phyloP scores from a whole-genome alignment of 2,888 invertebrate genomes.

The Drosophila ezoana region DNA sequence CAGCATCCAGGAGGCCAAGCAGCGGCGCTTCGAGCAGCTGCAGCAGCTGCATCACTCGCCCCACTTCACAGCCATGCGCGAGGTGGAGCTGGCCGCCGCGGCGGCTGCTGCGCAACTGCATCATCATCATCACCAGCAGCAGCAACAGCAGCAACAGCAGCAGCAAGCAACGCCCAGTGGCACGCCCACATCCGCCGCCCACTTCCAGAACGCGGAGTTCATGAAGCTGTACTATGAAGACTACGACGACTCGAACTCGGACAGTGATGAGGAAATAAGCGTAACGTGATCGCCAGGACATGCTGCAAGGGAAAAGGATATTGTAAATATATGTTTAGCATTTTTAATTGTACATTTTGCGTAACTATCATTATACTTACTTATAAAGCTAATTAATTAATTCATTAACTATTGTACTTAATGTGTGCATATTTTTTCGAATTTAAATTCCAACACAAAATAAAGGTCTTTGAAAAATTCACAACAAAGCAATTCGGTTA shows the following conservation, averaged over 20 bases:
- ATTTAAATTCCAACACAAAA: conserved; percentile 80
- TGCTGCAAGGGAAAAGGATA: conserved; percentile 10
- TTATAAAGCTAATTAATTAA: conserved; percentile 48
- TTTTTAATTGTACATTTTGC: conserved; percentile 68
- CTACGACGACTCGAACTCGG: conserved; percentile 87
- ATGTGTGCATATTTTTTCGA: conserved; percentile 74
- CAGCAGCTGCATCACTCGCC: conserved; percentile 73
- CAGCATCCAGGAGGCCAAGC: conserved; percentile 80
- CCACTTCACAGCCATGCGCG: conserved; percentile 71
- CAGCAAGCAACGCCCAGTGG: conserved; percentile 42
- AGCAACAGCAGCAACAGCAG: conserved; percentile 64
- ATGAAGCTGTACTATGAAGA: conserved; percentile 85
- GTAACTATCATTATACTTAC: conserved; percentile 47
- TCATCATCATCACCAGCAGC: conserved; percentile 81
- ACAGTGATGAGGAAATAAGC: conserved; percentile 93
- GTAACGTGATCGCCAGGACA: conserved; percentile 90
- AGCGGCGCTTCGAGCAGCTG: conserved; percentile 74
- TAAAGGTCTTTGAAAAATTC: conserved; percentile 64
- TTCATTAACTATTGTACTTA: conserved; percentile 61
- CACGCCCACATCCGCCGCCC: conserved; percentile 35
- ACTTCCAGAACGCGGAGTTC: conserved; percentile 81
- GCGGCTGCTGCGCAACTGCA: conserved; percentile 76
- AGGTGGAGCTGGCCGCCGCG: conserved; percentile 69
- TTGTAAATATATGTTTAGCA: conserved; percentile 63
- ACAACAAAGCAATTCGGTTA: not conserved